Percentiles rank a stretch among this genome's conserved stretches.
phyloP scores from a whole-genome alignment of 2,888 invertebrate species.

The Diadegma fenestrale region DNA sequence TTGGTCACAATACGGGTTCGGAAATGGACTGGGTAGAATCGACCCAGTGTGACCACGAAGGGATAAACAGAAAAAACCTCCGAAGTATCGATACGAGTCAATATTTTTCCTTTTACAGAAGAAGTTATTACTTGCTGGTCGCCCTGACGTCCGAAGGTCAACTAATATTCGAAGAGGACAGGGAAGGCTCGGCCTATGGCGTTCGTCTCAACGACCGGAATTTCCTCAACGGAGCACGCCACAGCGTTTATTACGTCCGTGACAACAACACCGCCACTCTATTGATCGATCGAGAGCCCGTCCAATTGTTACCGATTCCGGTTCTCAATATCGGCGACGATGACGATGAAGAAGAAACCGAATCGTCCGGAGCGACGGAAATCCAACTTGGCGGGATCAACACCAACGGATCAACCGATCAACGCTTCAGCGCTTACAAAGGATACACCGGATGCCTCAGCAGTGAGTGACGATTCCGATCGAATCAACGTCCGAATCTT shows the following conservation, averaged over 20 bases:
- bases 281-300: slow-evolving; percentile 91
- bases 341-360: slow-evolving; percentile 75
- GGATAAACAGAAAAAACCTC: too few relatives aligned
- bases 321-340: slow-evolving; percentile 89
- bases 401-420: slow-evolving; percentile 88
- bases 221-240: slow-evolving; percentile 93
- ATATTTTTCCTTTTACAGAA: slow-evolving; percentile 84
- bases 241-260: slow-evolving; percentile 90
- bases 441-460: slow-evolving; percentile 96
- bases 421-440: slow-evolving; percentile 92
- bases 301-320: slow-evolving; percentile 89
- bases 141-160: slow-evolving; percentile 94
- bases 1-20: too few relatives aligned
- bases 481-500: too few relatives aligned
- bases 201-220: slow-evolving; percentile 91
- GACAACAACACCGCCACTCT: slow-evolving; percentile 90
- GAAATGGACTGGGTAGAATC: too few relatives aligned
- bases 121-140: slow-evolving; percentile 93
- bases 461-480: slow-evolving; percentile 88
- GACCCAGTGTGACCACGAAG: too few relatives aligned
- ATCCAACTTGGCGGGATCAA: slow-evolving; percentile 95
- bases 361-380: slow-evolving; percentile 88
- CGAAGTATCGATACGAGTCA: neutral
- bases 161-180: slow-evolving; percentile 94
- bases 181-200: slow-evolving; percentile 91